Percentiles rank a stretch among this genome's conserved stretches.
Evolutionary conservation across 1,140 invertebrate genomes (phyloP).

Genomic region (Bicyclus anynana): DNA sequence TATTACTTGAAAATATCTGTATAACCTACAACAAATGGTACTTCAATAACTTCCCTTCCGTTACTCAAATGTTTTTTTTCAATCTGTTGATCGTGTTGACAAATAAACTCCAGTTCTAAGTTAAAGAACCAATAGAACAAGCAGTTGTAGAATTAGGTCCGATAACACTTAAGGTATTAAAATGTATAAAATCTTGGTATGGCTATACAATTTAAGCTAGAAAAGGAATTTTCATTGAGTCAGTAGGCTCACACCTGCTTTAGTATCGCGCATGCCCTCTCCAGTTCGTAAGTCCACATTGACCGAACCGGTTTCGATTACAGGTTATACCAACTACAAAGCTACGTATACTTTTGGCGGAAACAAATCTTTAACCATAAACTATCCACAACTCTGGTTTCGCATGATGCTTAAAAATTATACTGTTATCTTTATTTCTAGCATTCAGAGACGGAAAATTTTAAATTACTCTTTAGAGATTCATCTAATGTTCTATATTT

Average conservation of each 20-base stretch:
- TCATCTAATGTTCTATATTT: too few species aligned
- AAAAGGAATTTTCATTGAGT: constrained; percentile 69
- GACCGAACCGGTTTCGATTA: constrained; percentile 70
- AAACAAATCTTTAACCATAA: constrained; percentile 40
- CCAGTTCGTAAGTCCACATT: constrained; percentile 62
- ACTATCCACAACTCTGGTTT: constrained; percentile 2
- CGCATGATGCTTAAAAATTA: neutral
- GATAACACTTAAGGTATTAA: neutral
- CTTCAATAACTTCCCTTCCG: too few species aligned
- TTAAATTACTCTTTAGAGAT: too few species aligned
- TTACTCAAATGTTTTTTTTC: too few species aligned
- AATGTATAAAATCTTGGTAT: constrained; percentile 22
- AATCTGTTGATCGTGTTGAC: too few species aligned
- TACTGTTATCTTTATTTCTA: too few species aligned
- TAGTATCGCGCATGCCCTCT: constrained; percentile 66
- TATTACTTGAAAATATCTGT: too few species aligned
- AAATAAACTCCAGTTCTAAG: too few species aligned
- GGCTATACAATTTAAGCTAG: constrained; percentile 43
- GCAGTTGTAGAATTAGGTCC: too few species aligned
- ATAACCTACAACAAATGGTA: too few species aligned
- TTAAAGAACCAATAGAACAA: too few species aligned
- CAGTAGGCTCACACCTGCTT: constrained; percentile 67
- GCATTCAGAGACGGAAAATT: too few species aligned
- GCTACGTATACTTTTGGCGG: constrained; percentile 64
- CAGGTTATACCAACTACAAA: constrained; percentile 54